Percentiles rank a stretch among this genome's conserved stretches.
phyloP scores from a whole-genome alignment of 2,797 vertebrate genomes.

The Alcedo quadribrachys region DNA sequence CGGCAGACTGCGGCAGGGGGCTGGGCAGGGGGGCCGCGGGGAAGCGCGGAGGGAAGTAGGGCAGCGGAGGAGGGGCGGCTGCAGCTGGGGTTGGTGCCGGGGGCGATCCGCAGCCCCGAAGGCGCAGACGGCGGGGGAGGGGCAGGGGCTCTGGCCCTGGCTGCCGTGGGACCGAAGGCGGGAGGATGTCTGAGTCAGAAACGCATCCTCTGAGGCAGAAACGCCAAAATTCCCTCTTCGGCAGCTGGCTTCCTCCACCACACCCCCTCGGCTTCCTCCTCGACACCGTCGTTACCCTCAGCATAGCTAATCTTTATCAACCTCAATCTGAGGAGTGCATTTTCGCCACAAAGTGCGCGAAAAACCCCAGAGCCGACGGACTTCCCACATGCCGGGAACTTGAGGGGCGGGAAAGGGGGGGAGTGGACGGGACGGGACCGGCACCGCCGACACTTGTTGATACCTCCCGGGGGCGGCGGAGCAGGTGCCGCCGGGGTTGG shows the following conservation, averaged over 20 bases:
- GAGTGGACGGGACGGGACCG: not conserved
- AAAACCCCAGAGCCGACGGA: not conserved
- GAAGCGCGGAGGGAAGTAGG: not conserved
- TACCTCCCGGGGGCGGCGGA: not conserved
- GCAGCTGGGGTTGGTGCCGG: conserved; percentile 16
- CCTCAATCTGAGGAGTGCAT: not conserved
- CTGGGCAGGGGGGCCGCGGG: not conserved
- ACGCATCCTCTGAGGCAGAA: not conserved
- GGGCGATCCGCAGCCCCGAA: conserved; percentile 17
- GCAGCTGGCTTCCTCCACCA: not conserved
- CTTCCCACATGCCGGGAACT: not conserved
- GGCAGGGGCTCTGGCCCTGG: not conserved
- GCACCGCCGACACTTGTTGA: not conserved
- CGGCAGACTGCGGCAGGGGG: conserved; percentile 20
- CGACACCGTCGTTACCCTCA: not conserved
- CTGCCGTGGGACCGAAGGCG: not conserved
- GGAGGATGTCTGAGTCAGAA: conserved; percentile 41
- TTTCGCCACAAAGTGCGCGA: not conserved
- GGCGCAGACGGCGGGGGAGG: conserved; percentile 40
- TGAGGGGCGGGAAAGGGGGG: not conserved
- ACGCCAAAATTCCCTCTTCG: not conserved
- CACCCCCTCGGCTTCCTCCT: not conserved
- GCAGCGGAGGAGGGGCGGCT: conserved; percentile 1
- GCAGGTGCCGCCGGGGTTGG: conserved; percentile 68
- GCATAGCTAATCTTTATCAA: not conserved